Base-by-base conservation (phyloP, 2,888 invertebrate genomes). In the Lasioglossum vierecki region DNA sequence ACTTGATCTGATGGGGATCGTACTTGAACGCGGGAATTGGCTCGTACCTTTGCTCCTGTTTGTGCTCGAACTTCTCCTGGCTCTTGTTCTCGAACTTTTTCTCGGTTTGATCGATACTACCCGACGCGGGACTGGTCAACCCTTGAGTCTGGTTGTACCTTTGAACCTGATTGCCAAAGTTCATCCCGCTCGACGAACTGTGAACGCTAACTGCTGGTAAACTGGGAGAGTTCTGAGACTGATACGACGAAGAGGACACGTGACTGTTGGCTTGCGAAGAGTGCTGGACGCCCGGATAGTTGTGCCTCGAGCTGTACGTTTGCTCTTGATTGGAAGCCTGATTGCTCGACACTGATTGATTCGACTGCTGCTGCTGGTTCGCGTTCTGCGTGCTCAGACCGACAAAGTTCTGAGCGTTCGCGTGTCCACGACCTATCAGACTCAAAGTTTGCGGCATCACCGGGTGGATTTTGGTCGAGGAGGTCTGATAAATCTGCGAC, bases 391-490 rank as follows among this genome's bases (percentile, higher is more conserved):
- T 87, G 84, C 57, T 84, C 80, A 81, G 74, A 9, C 86, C 88
- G 4, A 87, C 79, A 79, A 91, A 93, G 78, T 89, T 92, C 46
- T 90, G 92, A 39, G 88, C 82, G 68, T 89, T 83, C 11, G 89
- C 82, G 60, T 93, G 92, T 8, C 94, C 94, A n/a, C 94, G 92
- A 15, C 95, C 93, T 49, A 95, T 93, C 18, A 95, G 88, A 84
- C 95, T 95, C 79, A 97, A 96, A 46, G 97, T 97, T 95, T 97
- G 97, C 75, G 97, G 97, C 95, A 97, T 97, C 87, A 97, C 97
- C 75, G 97, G 97, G 95, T 97, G 97, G 86, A 97, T 97, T 95
- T 97, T 97, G 92, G 97, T 97, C 92, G 97, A 97, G 81, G 97
- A 97, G 87, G 97, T 97, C 95, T 97, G 97, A 95, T 97, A 97